Percentiles rank a stretch among this genome's conserved stretches.
Conservation (phyloP, 2,113 vertebrate genomes). For the Sebastes schlegelii region DNA sequence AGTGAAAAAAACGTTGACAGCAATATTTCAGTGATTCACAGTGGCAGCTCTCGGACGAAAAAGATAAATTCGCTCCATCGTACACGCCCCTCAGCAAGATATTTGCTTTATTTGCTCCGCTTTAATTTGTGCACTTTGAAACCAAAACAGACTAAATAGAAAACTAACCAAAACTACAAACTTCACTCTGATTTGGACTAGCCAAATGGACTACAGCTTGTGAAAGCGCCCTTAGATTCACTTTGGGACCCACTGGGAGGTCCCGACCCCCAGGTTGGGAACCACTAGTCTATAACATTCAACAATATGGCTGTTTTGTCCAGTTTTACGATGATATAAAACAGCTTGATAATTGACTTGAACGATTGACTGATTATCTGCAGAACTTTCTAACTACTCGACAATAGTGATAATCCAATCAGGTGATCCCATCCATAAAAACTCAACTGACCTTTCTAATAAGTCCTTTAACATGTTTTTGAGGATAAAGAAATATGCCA, state of each 20-base stretch:
- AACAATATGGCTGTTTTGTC: neutral
- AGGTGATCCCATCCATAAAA: neutral
- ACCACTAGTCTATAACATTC: neutral
- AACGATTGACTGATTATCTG: neutral
- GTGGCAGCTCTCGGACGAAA: no score
- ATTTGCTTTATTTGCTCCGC: no score
- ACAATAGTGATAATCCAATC: neutral
- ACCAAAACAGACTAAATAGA: no score
- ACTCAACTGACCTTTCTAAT: neutral
- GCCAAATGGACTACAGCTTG: no score
- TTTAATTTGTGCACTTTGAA: no score
- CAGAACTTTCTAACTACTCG: neutral
- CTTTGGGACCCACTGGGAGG: neutral
- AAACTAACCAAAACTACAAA: no score
- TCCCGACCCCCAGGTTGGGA: neutral
- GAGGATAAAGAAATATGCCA: constrained; percentile 25
- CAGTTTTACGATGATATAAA: neutral
- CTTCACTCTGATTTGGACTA: no score
- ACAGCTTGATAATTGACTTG: neutral
- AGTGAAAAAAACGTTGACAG: no score
- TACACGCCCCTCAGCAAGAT: no score
- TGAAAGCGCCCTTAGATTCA: neutral
- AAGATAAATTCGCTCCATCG: no score
- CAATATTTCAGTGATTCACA: no score
- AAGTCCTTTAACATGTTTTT: constrained; percentile 6